Percentiles rank a stretch among this genome's conserved stretches.
Evolutionary conservation across 2,113 vertebrate species (phyloP).

Genomic region (Lampris incognitus): DNA sequence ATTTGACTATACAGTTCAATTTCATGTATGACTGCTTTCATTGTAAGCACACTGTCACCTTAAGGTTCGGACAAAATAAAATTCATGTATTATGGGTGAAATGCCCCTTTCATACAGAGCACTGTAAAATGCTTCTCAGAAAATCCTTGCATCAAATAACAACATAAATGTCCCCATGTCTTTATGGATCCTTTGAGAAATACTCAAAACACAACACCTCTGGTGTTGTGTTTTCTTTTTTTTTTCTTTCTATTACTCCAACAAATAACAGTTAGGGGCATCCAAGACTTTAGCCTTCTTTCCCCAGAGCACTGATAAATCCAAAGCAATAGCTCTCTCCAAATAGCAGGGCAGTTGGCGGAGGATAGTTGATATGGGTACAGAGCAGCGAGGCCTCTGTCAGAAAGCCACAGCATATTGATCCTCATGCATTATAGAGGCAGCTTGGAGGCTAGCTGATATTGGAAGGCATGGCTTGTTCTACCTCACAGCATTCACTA

Average conservation of each 20-base stretch:
- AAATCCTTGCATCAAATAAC: constrained; percentile 31
- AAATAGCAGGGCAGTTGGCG: constrained; percentile 50
- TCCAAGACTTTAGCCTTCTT: constrained; percentile 38
- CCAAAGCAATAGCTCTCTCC: constrained; percentile 67
- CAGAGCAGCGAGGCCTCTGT: constrained; percentile 56
- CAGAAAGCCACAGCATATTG: constrained; percentile 76
- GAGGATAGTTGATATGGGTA: constrained; percentile 71
- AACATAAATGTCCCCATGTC: constrained; percentile 54
- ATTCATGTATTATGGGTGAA: constrained; percentile 4
- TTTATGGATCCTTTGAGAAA: constrained; percentile 16
- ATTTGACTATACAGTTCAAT: too few species aligned
- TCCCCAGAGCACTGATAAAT: constrained; percentile 56
- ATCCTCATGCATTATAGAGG: constrained; percentile 79
- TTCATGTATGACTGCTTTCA: too few species aligned
- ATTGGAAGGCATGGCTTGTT: constrained; percentile 62
- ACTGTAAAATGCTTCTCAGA: constrained; percentile 14
- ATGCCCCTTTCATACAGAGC: constrained; percentile 15
- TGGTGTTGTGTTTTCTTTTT: constrained; percentile 19
- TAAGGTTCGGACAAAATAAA: too few species aligned
- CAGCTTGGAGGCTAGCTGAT: constrained; percentile 61
- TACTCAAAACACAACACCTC: constrained; percentile 39
- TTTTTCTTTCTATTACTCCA: constrained; percentile 7
- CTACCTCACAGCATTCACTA: constrained; percentile 36
- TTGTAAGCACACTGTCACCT: too few species aligned
- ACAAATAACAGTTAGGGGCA: constrained; percentile 45